A percentile compares a stretch with the other conserved stretches of the same genome.
These are phyloP conservation scores for Zoanthus gigantus DNA, from an alignment of 92 coral and sea anemone species.

Conservation along the genomic window DNA sequence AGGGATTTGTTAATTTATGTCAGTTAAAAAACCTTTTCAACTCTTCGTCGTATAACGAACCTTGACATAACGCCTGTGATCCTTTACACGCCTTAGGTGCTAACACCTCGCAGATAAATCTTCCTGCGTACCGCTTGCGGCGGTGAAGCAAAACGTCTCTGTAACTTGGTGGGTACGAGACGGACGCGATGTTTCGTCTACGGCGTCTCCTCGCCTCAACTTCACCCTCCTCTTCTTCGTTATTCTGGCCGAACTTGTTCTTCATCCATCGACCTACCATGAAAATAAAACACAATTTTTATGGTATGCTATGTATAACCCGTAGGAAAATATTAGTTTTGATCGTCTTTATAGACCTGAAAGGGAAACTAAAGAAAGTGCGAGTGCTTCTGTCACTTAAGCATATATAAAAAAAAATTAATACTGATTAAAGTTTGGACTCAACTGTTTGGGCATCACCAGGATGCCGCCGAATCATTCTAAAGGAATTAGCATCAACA, in stretches of 20 bases:
- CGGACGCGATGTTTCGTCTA: slow-evolving; percentile 12
- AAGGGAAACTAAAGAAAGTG: neutral
- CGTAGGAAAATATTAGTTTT: too few species aligned
- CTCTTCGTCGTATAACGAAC: neutral
- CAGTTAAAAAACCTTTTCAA: too few species aligned
- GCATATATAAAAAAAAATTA: too few species aligned
- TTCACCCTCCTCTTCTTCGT: neutral
- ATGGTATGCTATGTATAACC: too few species aligned
- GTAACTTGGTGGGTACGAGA: slow-evolving; percentile 22
- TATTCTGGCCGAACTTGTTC: slow-evolving; percentile 15
- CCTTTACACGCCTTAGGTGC: slow-evolving; percentile 38
- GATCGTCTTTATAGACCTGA: too few species aligned
- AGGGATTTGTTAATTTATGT: too few species aligned
- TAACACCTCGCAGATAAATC: slow-evolving; percentile 34
- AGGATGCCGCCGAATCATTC: too few species aligned
- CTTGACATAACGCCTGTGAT: slow-evolving; percentile 25
- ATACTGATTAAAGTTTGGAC: too few species aligned
- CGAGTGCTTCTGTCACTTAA: too few species aligned
- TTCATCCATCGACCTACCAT: slow-evolving; percentile 26
- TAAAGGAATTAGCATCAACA: too few species aligned
- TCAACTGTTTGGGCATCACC: too few species aligned
- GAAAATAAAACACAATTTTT: neutral
- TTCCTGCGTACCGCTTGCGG: slow-evolving; percentile 27
- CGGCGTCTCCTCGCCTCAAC: slow-evolving; percentile 16
- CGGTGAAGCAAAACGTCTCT: slow-evolving; percentile 17